Percentiles rank a stretch among this genome's conserved stretches.
Conservation (phyloP, 2,113 vertebrate genomes). For the Plecturocebus donacophilus region DNA sequence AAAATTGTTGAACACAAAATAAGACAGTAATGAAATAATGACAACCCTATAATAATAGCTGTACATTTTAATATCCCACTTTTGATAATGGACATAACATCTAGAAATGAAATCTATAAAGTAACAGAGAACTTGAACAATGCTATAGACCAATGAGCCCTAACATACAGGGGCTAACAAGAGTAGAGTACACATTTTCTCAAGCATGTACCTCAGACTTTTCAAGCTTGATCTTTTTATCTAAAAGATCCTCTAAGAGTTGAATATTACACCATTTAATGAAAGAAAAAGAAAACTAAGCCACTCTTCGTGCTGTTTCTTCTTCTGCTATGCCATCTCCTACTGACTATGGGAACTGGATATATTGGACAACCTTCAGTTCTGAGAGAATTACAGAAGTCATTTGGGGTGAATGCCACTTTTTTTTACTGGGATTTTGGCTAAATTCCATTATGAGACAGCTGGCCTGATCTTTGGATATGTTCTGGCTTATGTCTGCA, state of each 20-base stretch:
- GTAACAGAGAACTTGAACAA: not conserved
- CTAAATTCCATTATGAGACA: not conserved
- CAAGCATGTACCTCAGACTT: not conserved
- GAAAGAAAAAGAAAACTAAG: not conserved
- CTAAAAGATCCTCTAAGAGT: not conserved
- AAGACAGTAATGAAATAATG: not conserved
- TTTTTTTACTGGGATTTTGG: not conserved
- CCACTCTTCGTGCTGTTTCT: not conserved
- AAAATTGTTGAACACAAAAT: not conserved
- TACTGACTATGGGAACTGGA: not conserved
- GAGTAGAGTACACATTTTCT: not conserved
- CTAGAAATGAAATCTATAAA: not conserved
- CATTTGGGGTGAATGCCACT: fast-evolving
- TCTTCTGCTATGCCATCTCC: too few relatives aligned
- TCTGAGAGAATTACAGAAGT: not conserved
- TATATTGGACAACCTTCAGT: not conserved
- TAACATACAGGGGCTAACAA: not conserved
- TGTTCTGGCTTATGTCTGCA: not conserved
- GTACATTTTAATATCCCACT: not conserved
- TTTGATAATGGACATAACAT: not conserved
- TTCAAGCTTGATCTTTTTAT: not conserved
- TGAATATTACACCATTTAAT: not conserved
- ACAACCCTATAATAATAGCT: not conserved
- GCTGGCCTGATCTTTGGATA: not conserved
- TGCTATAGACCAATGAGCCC: not conserved